Percentiles rank a stretch among this genome's conserved stretches.
phyloP scores from a whole-genome alignment of 2,888 invertebrate species.

The Artemia sp. region DNA sequence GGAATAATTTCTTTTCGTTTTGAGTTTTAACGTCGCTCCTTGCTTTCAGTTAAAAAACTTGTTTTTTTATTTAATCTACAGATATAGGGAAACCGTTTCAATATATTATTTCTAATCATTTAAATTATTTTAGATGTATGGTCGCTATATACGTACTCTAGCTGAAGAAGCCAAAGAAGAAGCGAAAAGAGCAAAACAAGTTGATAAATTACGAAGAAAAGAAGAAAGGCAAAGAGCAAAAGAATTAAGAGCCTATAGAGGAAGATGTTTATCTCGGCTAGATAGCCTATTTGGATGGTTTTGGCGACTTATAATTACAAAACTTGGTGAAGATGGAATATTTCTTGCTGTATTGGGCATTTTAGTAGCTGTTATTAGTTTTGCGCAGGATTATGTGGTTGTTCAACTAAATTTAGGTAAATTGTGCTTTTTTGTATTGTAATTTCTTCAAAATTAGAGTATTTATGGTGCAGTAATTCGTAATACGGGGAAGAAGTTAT shows the following conservation, averaged over 20 bases:
- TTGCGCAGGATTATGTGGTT: conserved; percentile 82
- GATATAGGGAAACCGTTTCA: no score
- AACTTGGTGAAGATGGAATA: conserved; percentile 88
- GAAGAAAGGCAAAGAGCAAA: conserved; percentile 42
- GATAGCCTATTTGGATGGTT: conserved; percentile 42
- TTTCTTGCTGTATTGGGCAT: conserved; percentile 80
- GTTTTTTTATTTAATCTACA: no score
- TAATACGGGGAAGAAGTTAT: no score
- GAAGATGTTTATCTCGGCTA: conserved; percentile 33
- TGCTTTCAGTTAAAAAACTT: no score
- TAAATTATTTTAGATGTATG: conserved; percentile 56
- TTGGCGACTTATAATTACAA: conserved; percentile 72
- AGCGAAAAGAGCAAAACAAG: conserved; percentile 56
- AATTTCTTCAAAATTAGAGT: no score
- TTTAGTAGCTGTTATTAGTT: conserved; percentile 83
- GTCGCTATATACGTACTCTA: conserved; percentile 79
- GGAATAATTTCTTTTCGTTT: no score
- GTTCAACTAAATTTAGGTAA: conserved; percentile 1
- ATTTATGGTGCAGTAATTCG: no score
- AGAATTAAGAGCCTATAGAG: conserved; percentile 30
- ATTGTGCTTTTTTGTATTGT: no score
- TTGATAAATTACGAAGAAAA: conserved; percentile 45
- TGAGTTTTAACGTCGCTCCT: no score
- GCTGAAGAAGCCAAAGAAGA: conserved; percentile 85
- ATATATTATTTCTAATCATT: no score